Percentiles rank a stretch among this genome's conserved stretches.
Evolutionary conservation across 2,888 invertebrate genomes (phyloP).

Genomic region (Parapristionchus giblindavisi): DNA sequence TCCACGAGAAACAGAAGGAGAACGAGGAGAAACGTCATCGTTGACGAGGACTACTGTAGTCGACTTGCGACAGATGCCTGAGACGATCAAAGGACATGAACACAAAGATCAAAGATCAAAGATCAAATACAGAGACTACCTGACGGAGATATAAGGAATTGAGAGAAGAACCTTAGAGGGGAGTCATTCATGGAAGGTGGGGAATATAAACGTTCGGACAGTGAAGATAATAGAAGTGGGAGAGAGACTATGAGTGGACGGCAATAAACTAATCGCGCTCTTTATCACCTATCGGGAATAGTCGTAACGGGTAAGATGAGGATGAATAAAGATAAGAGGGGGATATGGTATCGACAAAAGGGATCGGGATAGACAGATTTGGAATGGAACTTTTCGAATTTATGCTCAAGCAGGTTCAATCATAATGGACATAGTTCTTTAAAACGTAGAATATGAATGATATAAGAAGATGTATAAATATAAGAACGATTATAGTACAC

Average conservation of each 20-base stretch:
- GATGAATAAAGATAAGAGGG: background rate
- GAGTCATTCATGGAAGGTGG: constrained; percentile 20
- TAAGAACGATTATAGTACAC: background rate
- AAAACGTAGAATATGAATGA: background rate
- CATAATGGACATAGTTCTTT: background rate
- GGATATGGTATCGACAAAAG: constrained; percentile 13
- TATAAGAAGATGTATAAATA: background rate
- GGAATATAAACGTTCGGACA: background rate
- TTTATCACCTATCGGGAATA: constrained; percentile 28
- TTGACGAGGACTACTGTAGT: constrained; percentile 44
- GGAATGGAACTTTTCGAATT: background rate
- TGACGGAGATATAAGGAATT: constrained; percentile 17
- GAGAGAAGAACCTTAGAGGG: constrained; percentile 26
- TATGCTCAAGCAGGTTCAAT: background rate
- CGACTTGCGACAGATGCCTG: constrained; percentile 44
- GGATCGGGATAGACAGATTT: background rate
- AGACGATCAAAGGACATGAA: background rate
- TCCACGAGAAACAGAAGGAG: constrained; percentile 18
- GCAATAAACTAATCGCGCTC: constrained; percentile 25
- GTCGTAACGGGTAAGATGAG: constrained; percentile 17
- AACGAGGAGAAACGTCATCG: constrained; percentile 38
- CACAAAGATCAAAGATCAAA: constrained; percentile 8
- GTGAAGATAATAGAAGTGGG: background rate
- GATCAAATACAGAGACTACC: constrained; percentile 24
- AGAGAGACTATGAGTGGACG: constrained; percentile 6